These are phyloP conservation scores for Dicyrtomina minuta DNA, from an alignment of 2,888 invertebrate species.

Conservation along the genomic window DNA sequence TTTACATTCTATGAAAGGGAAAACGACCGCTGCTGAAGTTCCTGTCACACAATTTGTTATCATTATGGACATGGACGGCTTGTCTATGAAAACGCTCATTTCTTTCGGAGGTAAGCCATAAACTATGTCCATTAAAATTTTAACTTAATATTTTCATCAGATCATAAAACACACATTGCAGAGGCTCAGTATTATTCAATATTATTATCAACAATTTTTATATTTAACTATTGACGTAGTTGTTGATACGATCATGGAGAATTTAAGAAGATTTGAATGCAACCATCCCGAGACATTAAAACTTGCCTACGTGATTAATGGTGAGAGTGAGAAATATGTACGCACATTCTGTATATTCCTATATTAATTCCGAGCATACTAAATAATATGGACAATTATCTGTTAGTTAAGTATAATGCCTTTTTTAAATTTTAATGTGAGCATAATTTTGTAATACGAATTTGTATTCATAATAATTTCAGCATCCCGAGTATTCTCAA, in stretches of 20 bases:
- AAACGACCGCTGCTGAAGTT: not conserved
- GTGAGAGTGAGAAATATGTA: not conserved
- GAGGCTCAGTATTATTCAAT: not conserved
- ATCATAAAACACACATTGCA: not conserved
- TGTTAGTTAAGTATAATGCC: not conserved
- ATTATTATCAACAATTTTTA: not conserved
- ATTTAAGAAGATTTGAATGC: slow-evolving; percentile 12
- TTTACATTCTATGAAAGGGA: slow-evolving; percentile 10
- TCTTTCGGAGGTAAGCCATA: slow-evolving; percentile 20
- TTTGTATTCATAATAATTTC: not conserved
- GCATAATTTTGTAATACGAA: too few species aligned
- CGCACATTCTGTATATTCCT: not conserved
- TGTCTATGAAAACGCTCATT: slow-evolving; percentile 16
- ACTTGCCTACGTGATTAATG: slow-evolving; percentile 17
- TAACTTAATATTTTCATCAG: not conserved
- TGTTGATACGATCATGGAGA: slow-evolving; percentile 8
- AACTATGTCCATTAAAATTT: not conserved
- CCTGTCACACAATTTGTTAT: slow-evolving; percentile 20
- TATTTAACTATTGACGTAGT: slow-evolving; percentile 10
- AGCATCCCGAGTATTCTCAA: slow-evolving; percentile 42
- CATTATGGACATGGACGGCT: slow-evolving; percentile 22
- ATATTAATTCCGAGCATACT: too few species aligned
- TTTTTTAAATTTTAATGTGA: not conserved
- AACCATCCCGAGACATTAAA: slow-evolving; percentile 30
- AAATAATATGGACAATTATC: too few species aligned